A percentile compares a stretch with the other conserved stretches of the same genome.
Conservation (phyloP, 2,113 vertebrate species). For the Xenopus borealis region DNA sequence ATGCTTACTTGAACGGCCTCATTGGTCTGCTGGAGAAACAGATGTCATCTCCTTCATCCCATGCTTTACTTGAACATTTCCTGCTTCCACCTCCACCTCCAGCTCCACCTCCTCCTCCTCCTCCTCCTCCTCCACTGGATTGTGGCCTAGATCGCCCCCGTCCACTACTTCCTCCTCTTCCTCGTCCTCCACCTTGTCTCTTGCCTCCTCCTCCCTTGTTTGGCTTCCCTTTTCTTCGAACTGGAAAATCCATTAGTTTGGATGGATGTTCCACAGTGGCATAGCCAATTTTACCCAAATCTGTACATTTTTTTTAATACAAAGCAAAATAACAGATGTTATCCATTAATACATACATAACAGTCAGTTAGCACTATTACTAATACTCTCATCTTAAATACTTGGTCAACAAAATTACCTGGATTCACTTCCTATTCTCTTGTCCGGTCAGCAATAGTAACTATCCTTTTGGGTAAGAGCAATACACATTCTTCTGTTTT, state of each 20-base stretch:
- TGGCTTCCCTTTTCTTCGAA: constrained; percentile 76
- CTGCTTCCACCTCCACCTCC: constrained; percentile 61
- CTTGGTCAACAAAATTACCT: no score
- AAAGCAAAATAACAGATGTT: not conserved
- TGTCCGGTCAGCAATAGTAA: no score
- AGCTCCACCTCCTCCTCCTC: constrained; percentile 33
- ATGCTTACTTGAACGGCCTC: constrained; percentile 56
- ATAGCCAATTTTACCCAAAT: no score
- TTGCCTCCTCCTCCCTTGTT: constrained; percentile 79
- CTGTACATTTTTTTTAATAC: not conserved
- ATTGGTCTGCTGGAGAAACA: constrained; percentile 69
- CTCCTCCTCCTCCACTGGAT: constrained; percentile 35
- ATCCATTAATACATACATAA: no score
- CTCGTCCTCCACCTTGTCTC: constrained; percentile 46
- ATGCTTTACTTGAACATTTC: constrained; percentile 69
- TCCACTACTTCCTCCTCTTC: constrained; percentile 52
- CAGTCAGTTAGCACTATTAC: no score
- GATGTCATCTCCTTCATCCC: constrained; percentile 89
- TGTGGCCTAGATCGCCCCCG: constrained; percentile 58
- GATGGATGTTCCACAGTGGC: no score
- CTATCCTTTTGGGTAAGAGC: no score
- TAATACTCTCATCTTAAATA: no score
- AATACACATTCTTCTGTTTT: no score
- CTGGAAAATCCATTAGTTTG: constrained; percentile 64
- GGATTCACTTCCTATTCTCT: no score